Conservation (phyloP, 2,888 invertebrate species). For the Sinelater perroti region DNA sequence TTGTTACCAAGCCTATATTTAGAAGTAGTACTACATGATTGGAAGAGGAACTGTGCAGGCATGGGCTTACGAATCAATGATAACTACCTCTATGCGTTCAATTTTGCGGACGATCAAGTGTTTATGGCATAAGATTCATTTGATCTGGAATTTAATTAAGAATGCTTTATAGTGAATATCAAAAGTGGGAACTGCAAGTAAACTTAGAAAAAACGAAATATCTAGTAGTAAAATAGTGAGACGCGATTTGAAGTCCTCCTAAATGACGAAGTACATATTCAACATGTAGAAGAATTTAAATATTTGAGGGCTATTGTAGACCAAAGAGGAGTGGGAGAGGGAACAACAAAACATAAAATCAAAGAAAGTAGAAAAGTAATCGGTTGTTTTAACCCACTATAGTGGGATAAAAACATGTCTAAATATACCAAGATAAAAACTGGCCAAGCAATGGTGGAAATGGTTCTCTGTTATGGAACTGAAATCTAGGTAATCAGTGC, state of each 20-base stretch:
- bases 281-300: conserved; percentile 17
- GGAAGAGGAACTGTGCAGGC: not conserved
- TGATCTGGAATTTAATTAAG: conserved; percentile 10
- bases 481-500: conserved; percentile 3
- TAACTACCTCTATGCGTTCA: not conserved
- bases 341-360: conserved; percentile 13
- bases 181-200: conserved; percentile 25
- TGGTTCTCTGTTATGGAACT: conserved; percentile 6
- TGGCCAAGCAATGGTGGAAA: conserved; percentile 12
- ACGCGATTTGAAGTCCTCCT: too few relatives aligned
- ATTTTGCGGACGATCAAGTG: conserved; percentile 3
- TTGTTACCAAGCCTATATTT: conserved; percentile 7
- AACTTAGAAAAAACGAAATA: conserved; percentile 27
- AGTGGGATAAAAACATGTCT: conserved; percentile 21
- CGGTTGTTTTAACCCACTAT: conserved; percentile 13
- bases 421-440: conserved; percentile 8
- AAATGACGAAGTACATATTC: not conserved
- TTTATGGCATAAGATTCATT: conserved; percentile 1
- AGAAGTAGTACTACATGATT: conserved; percentile 10
- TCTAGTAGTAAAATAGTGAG: conserved; percentile 18
- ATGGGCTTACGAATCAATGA: conserved; percentile 8
- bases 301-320: conserved; percentile 8
- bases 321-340: not conserved
- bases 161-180: conserved; percentile 17
- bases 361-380: conserved; percentile 6